These are phyloP conservation scores for Lacerta viridis DNA, from an alignment of 2,797 vertebrate species.

Conservation along the genomic window DNA sequence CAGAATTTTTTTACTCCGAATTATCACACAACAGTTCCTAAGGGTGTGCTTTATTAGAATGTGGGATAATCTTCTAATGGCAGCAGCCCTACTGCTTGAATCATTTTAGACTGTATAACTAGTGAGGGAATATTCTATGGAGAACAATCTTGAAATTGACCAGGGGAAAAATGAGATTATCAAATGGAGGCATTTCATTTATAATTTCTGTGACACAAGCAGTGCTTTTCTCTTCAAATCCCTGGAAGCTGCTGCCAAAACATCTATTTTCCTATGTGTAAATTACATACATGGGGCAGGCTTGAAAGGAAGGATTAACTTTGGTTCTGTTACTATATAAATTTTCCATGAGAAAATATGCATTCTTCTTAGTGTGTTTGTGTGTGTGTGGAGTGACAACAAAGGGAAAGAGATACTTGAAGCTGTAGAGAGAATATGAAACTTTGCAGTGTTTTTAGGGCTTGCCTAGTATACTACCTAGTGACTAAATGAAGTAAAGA, in stretches of 20 bases:
- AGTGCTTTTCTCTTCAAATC: conserved; percentile 55
- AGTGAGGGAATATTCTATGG: conserved; percentile 23
- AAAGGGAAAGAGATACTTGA: not conserved
- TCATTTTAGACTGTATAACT: conserved; percentile 49
- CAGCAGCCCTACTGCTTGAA: conserved; percentile 48
- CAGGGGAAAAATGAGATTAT: conserved; percentile 49
- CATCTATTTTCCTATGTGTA: conserved; percentile 49
- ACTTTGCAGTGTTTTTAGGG: not conserved
- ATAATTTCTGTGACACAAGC: conserved; percentile 63
- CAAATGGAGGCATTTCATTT: conserved; percentile 59
- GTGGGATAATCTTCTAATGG: conserved; percentile 28
- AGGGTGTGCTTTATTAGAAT: conserved; percentile 47
- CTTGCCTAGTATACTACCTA: not conserved
- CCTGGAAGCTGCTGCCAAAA: conserved; percentile 49
- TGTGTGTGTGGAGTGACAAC: not conserved
- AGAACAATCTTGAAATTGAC: conserved; percentile 52
- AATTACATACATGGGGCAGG: conserved; percentile 61
- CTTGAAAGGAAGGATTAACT: conserved; percentile 64
- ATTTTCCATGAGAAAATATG: conserved; percentile 43
- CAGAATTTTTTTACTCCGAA: conserved; percentile 50
- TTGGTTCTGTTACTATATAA: conserved; percentile 55
- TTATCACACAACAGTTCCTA: conserved; percentile 50
- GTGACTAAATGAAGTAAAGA: not conserved
- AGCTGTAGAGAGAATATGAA: not conserved
- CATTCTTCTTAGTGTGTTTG: not conserved